Evolutionary conservation across 2,797 vertebrate species (phyloP), one percentile per base, ranked within the genome.

Genomic region (Notolabrus celidotus): DNA sequence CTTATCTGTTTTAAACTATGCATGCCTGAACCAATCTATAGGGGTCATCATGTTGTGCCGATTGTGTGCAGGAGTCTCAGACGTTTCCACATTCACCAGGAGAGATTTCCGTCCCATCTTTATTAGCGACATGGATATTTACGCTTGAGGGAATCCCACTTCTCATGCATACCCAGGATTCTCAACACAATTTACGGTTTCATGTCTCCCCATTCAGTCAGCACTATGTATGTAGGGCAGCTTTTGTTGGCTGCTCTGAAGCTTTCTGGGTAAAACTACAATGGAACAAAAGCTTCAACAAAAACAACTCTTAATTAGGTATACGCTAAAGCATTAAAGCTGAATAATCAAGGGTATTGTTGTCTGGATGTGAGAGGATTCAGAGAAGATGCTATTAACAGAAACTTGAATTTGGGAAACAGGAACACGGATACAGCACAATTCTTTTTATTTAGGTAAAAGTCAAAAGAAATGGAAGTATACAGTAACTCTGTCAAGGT

Each of bases 171-270:
- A 67, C 83, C 85, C 71, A 39, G 74, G 45, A 68, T 80, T 83
- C 81, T 72, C 74, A 56, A 43, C 66, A 76, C 64, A 72, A 71
- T 83, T 72, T 80, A 72, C 72, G 63, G 47, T 47, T 60, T 34
- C 64, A 63, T 46, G 55, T 78, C 64, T 61, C 72, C 79, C 83
- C 76, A 82, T 86, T 89, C 79, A 86, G 49, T 29, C 56, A 11
- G 22, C 29, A 3, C 10, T 8, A 33, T 47, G 82, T 79, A 93
- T 92, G 77, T 92, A 89, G 92, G 92, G 53, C 92, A 92, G 84
- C 90, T 88, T 91, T 93, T 93, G 92, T 92, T 86, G 49, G 64
- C 75, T 41, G 58, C 63, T 67, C 63, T n/a, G n/a, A n/a, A n/a
- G n/a, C n/a, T n/a, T n/a, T n/a, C n/a, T 29, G 15, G 67, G 67